A percentile compares a stretch with the other conserved stretches of the same genome.
Evolutionary conservation across 2,113 vertebrate genomes (phyloP).

Genomic region (Leptocoma aspasia): DNA sequence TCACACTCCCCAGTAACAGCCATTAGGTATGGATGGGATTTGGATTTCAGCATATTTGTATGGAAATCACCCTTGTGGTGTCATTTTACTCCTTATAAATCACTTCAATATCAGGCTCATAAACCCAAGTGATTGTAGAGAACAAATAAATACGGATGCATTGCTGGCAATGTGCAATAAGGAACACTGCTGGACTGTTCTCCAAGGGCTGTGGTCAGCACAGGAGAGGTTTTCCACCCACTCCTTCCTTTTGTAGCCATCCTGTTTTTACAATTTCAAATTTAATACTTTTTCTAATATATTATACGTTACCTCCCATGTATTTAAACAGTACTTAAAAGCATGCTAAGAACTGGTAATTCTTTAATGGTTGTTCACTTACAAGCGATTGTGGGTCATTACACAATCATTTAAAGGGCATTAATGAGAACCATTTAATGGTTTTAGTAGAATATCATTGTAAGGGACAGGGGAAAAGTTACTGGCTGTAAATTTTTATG

Average conservation of each 20-base stretch:
- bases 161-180: not conserved
- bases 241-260: constrained; percentile 54
- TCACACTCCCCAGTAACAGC: not conserved
- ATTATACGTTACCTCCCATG: constrained; percentile 82
- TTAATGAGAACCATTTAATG: constrained; percentile 95
- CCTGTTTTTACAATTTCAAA: constrained; percentile 71
- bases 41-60: not conserved
- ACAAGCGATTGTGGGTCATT: constrained; percentile 95
- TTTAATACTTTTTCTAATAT: constrained; percentile 78
- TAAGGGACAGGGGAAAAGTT: constrained; percentile 91
- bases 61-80: not conserved
- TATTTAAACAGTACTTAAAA: constrained; percentile 92
- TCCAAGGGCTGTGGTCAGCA: not conserved
- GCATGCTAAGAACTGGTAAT: constrained; percentile 86
- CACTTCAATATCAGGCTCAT: not conserved
- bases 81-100: not conserved
- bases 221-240: constrained; percentile 46
- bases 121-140: not conserved
- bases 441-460: constrained; percentile 89
- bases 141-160: constrained; percentile 4
- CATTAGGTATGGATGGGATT: not conserved
- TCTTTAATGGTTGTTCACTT: constrained; percentile 98
- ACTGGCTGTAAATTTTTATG: constrained; percentile 91
- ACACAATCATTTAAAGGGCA: constrained; percentile 95
- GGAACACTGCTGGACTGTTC: not conserved